Evolutionary conservation across 2,797 vertebrate genomes (phyloP).

Genomic region (Sparidentex hasta): DNA sequence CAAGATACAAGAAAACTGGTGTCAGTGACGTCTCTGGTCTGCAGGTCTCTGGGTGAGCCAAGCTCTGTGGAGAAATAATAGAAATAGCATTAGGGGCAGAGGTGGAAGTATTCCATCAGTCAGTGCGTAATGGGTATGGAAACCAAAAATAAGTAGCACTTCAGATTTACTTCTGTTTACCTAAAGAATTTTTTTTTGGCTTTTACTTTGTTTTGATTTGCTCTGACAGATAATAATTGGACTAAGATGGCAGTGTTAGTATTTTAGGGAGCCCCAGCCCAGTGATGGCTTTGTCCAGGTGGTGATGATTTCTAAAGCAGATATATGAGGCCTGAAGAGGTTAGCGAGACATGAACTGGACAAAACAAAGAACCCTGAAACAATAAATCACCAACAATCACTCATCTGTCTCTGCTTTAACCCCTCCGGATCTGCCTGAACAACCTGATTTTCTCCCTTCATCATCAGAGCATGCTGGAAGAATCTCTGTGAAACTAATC

Average conservation of each 20-base stretch:
- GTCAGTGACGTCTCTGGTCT: constrained; percentile 94
- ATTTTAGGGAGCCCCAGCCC: neutral
- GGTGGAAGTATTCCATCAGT: neutral
- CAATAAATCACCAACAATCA: constrained; percentile 67
- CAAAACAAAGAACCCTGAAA: constrained; percentile 39
- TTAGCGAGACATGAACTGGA: constrained; percentile 45
- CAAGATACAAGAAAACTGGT: constrained; percentile 92
- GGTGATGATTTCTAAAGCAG: constrained; percentile 53
- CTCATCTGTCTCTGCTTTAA: constrained; percentile 71
- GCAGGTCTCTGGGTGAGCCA: constrained; percentile 92
- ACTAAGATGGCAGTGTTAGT: constrained; percentile 9
- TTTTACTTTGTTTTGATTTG: constrained; percentile 17
- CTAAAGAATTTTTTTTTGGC: neutral
- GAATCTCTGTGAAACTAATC: constrained; percentile 85
- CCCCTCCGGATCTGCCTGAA: constrained; percentile 68
- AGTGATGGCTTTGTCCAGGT: constrained; percentile 35
- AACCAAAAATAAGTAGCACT: constrained; percentile 12
- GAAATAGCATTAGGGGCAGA: constrained; percentile 6
- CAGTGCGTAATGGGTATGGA: neutral
- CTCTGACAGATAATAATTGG: constrained; percentile 19
- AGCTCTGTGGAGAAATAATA: constrained; percentile 84
- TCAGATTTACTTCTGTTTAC: constrained; percentile 19
- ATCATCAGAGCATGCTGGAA: constrained; percentile 72
- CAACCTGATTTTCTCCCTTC: constrained; percentile 71
- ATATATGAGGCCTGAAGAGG: constrained; percentile 46